phyloP scores from a whole-genome alignment of 2,888 invertebrate species.

The Proisotoma minuta region DNA sequence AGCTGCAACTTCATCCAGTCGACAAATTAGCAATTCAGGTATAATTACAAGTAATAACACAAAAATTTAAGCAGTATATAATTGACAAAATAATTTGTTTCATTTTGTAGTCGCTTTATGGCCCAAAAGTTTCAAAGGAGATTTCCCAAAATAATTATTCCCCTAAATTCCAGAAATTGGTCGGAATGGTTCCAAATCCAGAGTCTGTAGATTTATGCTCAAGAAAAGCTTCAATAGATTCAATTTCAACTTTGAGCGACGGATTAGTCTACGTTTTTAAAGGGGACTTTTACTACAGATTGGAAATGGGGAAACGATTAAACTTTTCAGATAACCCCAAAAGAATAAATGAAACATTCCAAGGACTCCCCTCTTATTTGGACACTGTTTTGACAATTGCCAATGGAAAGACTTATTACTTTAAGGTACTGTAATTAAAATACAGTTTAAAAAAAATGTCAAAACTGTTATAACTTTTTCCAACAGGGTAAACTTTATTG shows the following conservation, averaged over 20 bases:
- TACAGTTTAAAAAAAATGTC: neutral
- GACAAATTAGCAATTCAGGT: slow-evolving; percentile 79
- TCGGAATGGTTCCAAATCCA: slow-evolving; percentile 25
- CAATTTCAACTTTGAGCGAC: slow-evolving; percentile 35
- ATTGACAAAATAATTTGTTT: neutral
- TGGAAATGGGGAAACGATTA: slow-evolving; percentile 25
- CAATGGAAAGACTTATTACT: slow-evolving; percentile 41
- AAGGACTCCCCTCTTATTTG: slow-evolving; percentile 29
- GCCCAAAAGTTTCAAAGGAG: slow-evolving; percentile 25
- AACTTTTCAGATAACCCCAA: slow-evolving; percentile 25
- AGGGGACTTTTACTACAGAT: slow-evolving; percentile 27
- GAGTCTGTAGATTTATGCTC: slow-evolving; percentile 31
- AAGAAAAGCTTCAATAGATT: slow-evolving; percentile 34
- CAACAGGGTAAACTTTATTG: slow-evolving; percentile 42
- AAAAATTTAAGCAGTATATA: neutral
- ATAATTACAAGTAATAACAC: slow-evolving; percentile 29
- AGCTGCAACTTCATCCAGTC: slow-evolving; percentile 79
- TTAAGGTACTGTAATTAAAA: too few species aligned
- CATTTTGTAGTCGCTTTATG: slow-evolving; percentile 22
- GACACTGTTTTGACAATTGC: slow-evolving; percentile 39
- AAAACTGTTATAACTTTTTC: neutral
- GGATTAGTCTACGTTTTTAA: slow-evolving; percentile 38
- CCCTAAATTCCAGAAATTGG: slow-evolving; percentile 5
- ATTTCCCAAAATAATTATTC: slow-evolving; percentile 6
- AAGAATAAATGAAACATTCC: slow-evolving; percentile 30